These are phyloP conservation scores for Lipophrys pholis DNA, from an alignment of 2,113 vertebrate genomes.

Conservation along the genomic window DNA sequence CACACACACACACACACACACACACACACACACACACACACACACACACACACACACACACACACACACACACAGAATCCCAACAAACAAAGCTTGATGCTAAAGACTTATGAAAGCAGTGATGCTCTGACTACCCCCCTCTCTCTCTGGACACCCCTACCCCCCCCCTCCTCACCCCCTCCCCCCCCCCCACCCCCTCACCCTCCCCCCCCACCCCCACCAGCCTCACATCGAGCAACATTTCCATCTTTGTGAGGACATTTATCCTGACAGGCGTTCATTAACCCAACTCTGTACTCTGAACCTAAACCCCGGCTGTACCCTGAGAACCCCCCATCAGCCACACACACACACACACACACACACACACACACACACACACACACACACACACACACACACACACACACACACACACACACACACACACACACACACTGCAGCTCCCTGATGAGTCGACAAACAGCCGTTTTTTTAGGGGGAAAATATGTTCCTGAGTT, in stretches of 20 bases:
- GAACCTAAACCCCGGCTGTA: not conserved
- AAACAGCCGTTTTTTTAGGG: conserved; percentile 13
- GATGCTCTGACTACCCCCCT: no score
- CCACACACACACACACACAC: no score
- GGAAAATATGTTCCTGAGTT: conserved; percentile 37
- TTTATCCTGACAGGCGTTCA: no score
- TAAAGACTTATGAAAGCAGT: conserved; percentile 42
- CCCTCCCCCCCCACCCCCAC: no score
- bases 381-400: not conserved
- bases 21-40: conserved; percentile 21
- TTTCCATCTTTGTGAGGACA: not conserved
- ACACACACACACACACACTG: no score
- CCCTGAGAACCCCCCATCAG: not conserved
- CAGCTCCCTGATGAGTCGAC: no score
- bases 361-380: no score
- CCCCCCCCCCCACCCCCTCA: no score
- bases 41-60: conserved; percentile 16
- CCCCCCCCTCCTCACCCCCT: no score
- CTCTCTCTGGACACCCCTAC: no score
- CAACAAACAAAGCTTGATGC: conserved; percentile 39
- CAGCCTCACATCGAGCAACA: not conserved
- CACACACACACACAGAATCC: conserved; percentile 12
- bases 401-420: not conserved
- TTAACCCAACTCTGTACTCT: not conserved
- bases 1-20: no score